Evolutionary conservation across 2,797 vertebrate genomes (phyloP).

Genomic region (Onychomys leucogaster): DNA sequence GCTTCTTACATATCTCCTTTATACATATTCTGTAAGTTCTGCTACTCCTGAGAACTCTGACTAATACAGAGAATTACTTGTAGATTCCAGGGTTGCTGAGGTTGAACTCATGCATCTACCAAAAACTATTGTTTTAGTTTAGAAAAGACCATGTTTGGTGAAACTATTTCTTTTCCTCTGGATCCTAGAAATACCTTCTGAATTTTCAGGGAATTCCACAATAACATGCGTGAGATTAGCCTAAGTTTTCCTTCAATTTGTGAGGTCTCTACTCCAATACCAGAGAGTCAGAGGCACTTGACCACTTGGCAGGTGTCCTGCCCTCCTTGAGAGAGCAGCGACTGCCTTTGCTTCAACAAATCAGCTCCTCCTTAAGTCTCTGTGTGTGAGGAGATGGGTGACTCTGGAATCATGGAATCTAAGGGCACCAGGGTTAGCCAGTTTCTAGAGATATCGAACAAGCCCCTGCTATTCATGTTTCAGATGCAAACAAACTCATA

Average conservation of each 20-base stretch:
- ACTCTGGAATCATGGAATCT: neutral
- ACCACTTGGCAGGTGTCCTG: neutral
- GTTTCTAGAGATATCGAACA: neutral
- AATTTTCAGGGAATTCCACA: neutral
- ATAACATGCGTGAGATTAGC: neutral
- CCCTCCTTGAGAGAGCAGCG: neutral
- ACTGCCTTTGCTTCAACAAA: neutral
- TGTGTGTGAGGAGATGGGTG: neutral
- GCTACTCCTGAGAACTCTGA: neutral
- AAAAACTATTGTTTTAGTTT: neutral
- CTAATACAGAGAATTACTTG: neutral
- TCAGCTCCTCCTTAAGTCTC: neutral
- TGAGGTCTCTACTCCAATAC: neutral
- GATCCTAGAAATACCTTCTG: neutral
- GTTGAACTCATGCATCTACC: neutral
- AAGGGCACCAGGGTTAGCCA: neutral
- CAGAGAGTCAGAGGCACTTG: neutral
- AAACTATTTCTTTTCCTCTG: neutral
- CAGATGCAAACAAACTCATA: neutral
- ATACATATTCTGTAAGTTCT: neutral
- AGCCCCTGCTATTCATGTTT: neutral
- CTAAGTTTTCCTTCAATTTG: neutral
- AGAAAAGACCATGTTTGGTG: neutral
- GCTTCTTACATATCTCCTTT: neutral
- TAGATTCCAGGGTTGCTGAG: neutral